Percentiles rank a stretch among this genome's conserved stretches.
Conservation (phyloP, 2,888 invertebrate genomes). For the Melinaea menophilus region DNA sequence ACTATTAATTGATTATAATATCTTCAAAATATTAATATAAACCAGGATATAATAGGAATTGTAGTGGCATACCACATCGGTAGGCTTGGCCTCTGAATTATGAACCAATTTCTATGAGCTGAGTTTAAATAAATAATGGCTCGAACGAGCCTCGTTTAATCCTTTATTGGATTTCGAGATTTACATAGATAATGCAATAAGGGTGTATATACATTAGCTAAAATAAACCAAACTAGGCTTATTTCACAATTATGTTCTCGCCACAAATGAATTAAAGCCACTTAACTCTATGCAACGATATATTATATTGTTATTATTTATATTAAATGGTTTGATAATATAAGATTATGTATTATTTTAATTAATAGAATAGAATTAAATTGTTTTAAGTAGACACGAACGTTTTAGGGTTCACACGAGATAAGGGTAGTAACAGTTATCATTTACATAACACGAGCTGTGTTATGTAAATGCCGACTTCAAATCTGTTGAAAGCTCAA, state of each 20-base stretch:
- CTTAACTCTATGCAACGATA: no score
- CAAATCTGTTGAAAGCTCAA: constrained; percentile 23
- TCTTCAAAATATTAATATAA: no score
- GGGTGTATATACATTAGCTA: constrained; percentile 15
- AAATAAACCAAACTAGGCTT: constrained; percentile 12
- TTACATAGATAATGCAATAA: constrained; percentile 19
- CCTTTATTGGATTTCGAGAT: constrained; percentile 17
- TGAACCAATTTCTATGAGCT: constrained; percentile 3
- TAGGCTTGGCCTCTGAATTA: no score
- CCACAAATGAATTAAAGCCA: neutral
- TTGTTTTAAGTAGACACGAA: no score
- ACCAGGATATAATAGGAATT: no score
- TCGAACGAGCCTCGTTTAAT: constrained; percentile 10
- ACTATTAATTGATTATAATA: no score
- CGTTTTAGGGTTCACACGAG: constrained; percentile 29
- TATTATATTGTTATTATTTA: no score
- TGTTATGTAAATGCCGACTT: constrained; percentile 20
- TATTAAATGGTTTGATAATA: no score
- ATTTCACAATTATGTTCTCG: no score
- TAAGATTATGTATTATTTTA: no score
- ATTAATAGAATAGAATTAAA: no score
- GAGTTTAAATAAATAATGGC: constrained; percentile 10
- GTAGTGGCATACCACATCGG: no score
- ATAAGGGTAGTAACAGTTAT: constrained; percentile 34
- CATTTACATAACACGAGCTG: constrained; percentile 36